Conservation (phyloP, 2,888 invertebrate genomes). For the Pyrrhia umbra region DNA sequence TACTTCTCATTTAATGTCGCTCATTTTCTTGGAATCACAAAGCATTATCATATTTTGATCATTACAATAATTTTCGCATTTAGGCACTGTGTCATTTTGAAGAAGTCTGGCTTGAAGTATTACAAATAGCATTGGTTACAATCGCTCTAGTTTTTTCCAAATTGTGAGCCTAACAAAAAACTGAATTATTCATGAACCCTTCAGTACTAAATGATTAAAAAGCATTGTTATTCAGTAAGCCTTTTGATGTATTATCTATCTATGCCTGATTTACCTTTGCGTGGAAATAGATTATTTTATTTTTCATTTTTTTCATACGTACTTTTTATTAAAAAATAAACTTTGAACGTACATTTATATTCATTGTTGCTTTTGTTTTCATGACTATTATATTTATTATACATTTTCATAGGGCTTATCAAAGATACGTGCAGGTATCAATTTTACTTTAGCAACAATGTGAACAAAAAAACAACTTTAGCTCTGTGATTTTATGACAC, state of each 20-base stretch:
- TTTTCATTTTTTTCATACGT: too few species aligned
- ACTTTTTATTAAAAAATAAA: not conserved
- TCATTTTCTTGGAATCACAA: constrained; percentile 50
- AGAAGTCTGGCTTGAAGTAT: constrained; percentile 28
- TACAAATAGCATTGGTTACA: constrained; percentile 51
- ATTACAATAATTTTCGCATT: constrained; percentile 75
- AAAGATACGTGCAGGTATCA: too few species aligned
- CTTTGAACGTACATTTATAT: not conserved
- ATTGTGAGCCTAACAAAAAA: constrained; percentile 51
- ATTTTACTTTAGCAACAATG: too few species aligned
- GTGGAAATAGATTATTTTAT: not conserved
- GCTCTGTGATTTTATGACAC: constrained; percentile 15
- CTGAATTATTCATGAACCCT: constrained; percentile 56
- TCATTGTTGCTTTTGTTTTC: not conserved
- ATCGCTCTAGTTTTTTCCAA: constrained; percentile 41
- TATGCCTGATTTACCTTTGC: not conserved
- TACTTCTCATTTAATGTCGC: constrained; percentile 50
- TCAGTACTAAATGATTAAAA: constrained; percentile 32
- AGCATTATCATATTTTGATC: constrained; percentile 63
- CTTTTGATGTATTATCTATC: constrained; percentile 5
- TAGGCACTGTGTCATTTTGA: constrained; percentile 53
- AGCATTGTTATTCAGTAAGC: constrained; percentile 29
- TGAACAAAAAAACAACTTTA: not conserved
- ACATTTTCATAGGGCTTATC: too few species aligned
- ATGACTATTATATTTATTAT: too few species aligned